Evolutionary conservation across 1,140 invertebrate genomes (phyloP).

Genomic region (Leucophenga varia): DNA sequence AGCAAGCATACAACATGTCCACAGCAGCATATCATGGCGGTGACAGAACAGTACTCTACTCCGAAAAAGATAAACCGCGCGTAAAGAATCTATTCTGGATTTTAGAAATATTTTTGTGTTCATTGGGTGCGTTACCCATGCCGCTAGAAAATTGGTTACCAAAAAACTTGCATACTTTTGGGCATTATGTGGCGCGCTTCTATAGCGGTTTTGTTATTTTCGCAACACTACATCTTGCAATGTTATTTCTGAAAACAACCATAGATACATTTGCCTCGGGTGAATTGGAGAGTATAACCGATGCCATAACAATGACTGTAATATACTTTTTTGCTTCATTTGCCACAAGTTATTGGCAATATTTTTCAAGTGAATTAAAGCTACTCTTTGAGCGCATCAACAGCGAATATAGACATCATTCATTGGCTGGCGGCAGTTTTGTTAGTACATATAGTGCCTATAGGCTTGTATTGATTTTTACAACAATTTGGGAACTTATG

Average conservation of each 20-base stretch:
- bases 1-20: no score
- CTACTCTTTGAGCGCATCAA: conserved; percentile 30
- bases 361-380: conserved; percentile 17
- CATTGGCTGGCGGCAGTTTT: conserved; percentile 41
- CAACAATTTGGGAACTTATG: conserved; percentile 21
- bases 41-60: conserved; percentile 20
- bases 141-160: no score
- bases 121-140: no score
- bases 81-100: conserved; percentile 23
- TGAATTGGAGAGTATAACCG: conserved; percentile 40
- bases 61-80: conserved; percentile 16
- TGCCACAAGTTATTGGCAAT: conserved; percentile 35
- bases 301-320: conserved; percentile 43
- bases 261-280: conserved; percentile 34
- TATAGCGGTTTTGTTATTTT: conserved; percentile 24
- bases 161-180: background rate
- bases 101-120: no score
- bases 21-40: conserved; percentile 36
- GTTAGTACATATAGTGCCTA: conserved; percentile 26
- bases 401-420: conserved; percentile 42
- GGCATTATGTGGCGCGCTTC: background rate
- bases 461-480: conserved; percentile 18
- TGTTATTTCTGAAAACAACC: conserved; percentile 39
- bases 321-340: conserved; percentile 44
- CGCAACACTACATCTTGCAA: conserved; percentile 25